Base-by-base conservation (phyloP, 2,888 invertebrate genomes). In the Luperina testacea region DNA sequence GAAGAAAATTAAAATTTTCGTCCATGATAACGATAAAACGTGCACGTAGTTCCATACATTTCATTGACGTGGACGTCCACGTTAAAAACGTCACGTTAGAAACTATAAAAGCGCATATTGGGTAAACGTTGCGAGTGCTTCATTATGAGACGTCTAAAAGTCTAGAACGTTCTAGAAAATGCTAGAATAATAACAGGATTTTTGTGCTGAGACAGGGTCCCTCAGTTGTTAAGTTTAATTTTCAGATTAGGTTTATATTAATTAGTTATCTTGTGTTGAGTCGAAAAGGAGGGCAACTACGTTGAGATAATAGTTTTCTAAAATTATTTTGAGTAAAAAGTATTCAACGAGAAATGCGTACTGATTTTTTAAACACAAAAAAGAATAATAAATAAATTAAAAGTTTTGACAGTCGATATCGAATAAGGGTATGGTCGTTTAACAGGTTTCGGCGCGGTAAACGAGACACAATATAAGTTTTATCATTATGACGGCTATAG, bases 171-270 rank as follows among this genome's bases (percentile, higher is more conserved):
- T 84, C 87, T 88, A 89, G 83, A 82, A 84, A 76, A 68, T 51
- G 81, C 86, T 88, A 85, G 82, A 84, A 80, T 78, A 68, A 83
- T 84, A 85, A 82, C 79, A 87, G 69, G 74, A 59, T 77, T 80
- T 87, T 95, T 95, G 95, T 95, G 95, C 94, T 93, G 94, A 94
- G 93, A 94, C 94, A 85, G 92, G 93, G 94, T 94, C 94, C 95
- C 94, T 93, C 91, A 90, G 91, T 92, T 92, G 51, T 87, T 85
- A 75, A 88, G 80, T 88, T 88, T 82, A 84, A 87, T 80, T 77
- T 80, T 82, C 77, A 71, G 17, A 67, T 74, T 76, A 83, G 0
- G 13, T 78, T 81, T 67, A 38, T 73, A 68, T 64, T 77, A 45
- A 27, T 72, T 72, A 45, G 27, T 74, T 73, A 76, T 64, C 65